Percentiles rank a stretch among this genome's conserved stretches.
phyloP scores from a whole-genome alignment of 2,113 vertebrate genomes.

The Otis tarda region DNA sequence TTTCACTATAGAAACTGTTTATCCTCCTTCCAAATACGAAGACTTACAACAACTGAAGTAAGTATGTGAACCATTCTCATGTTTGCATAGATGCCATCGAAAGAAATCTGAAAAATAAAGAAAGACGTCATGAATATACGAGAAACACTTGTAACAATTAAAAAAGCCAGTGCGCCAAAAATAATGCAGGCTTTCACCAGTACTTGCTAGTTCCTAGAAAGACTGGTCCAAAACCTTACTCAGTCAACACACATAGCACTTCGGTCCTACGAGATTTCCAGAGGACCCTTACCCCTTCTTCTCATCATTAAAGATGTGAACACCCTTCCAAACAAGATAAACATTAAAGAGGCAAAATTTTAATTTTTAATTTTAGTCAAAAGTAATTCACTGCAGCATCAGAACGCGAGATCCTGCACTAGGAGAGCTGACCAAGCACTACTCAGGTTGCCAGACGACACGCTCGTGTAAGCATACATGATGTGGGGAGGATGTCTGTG shows the following conservation, averaged over 20 bases:
- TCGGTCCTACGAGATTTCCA: neutral
- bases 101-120: conserved; percentile 83
- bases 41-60: conserved; percentile 98
- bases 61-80: conserved; percentile 99
- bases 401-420: neutral
- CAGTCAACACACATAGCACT: neutral
- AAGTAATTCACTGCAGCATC: neutral
- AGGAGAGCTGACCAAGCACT: neutral
- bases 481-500: neutral
- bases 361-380: neutral
- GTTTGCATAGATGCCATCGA: conserved; percentile 98
- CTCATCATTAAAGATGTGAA: neutral
- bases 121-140: neutral
- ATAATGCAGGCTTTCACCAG: neutral
- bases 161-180: neutral
- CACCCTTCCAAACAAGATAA: neutral
- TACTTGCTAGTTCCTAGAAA: neutral
- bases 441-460: neutral
- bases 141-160: neutral
- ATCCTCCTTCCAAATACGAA: neutral
- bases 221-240: neutral
- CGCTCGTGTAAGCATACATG: neutral
- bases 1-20: neutral
- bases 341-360: neutral
- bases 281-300: neutral